Evolutionary conservation across 1,140 invertebrate genomes (phyloP), one percentile per base, ranked within the genome.

Genomic region (Drosophila triauraria): DNA sequence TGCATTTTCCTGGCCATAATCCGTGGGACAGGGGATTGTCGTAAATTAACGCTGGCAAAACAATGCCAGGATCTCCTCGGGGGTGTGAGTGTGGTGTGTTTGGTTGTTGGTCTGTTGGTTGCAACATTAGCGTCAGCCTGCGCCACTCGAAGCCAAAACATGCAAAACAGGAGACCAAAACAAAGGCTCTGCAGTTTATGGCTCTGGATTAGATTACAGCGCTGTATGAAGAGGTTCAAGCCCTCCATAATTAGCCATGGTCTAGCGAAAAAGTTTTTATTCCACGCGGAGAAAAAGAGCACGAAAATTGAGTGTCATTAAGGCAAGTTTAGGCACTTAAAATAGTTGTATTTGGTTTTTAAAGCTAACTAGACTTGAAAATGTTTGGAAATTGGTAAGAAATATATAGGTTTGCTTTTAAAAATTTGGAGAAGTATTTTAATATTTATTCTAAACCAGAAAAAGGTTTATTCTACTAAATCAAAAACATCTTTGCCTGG

Each of bases 181-280:
- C 70, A 80, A 87, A 77, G 80, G 53, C 70, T 84, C 84, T 87
- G 84, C 84, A 84, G 59, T 87, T 87, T 87, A 88, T 88, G 80
- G 77, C 77, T 70, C 65, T 78, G 57, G 74, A 77, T 77, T 77
- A 77, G 75, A 77, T 77, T 77, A 60, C 56, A 78, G 59, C 51
- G 38, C 13, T 15, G 65, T 48, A 50, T 50, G 69, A 70, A 72
- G 53, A 70, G 69, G 35, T 38, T 60, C 46, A 71, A 72, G 70
- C 50, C 63, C 48, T 38, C 70, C 54, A 72, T 72, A 74, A 74
- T 74, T 74, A 74, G 67, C 70, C 70, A 74, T 51, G 70, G 67
- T 70, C 67, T 54, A 51, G 62, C 23, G 67, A 40, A 35, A 54
- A 70, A 46, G 15, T 38, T 51, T 68, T 54, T 59, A 48, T 13